Base-by-base conservation (phyloP, 2,888 invertebrate species). In the Eurois occulta region DNA sequence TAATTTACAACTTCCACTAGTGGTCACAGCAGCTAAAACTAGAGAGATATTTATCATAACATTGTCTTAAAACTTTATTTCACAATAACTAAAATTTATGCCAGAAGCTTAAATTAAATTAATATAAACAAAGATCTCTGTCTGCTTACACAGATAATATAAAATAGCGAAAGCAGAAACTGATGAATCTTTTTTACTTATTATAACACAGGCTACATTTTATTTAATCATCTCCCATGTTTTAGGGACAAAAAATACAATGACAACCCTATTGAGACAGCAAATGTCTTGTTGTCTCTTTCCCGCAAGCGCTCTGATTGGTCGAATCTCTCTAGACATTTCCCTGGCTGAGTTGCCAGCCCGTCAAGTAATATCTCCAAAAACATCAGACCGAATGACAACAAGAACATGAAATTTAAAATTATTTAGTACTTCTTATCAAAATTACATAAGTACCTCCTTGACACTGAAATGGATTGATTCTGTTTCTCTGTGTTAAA, bases 241-340 rank as follows among this genome's bases (percentile, higher is more conserved):
- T 16, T 48, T 5, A 24, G 68, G 68, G 48, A 2, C n/a, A 68
- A 32, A 2, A 13, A 13, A 8, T 52, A 68, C 35, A 16, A 35
- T 35, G 13, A 68, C 48, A 68, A 48, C 68, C 35, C 68, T 48
- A 1, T 16, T 35, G 78, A 62, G 75, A 81, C 7, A 46, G 43
- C 21, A 71, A 6, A 65, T 65, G 32, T 77, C 24, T 68, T 71
- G 70, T 66, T 77, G 68, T 86, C 86, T 88, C 85, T 83, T 76
- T 90, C 83, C 32, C 32, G n/a, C 46, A 38, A 38, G 80, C 72
- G 79, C 71, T 87, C 38, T 80, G 74, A 94, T 94, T 94, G 94
- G 94, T 73, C 74, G 77, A 80, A 11, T 8, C 74, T 38, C 89
- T 94, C 94, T 87, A 84, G 95, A 94, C 90, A 66, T 11, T 91